A percentile compares a stretch with the other conserved stretches of the same genome.
These are phyloP conservation scores for Pocota personata DNA, from an alignment of 2,888 invertebrate genomes.

Conservation along the genomic window DNA sequence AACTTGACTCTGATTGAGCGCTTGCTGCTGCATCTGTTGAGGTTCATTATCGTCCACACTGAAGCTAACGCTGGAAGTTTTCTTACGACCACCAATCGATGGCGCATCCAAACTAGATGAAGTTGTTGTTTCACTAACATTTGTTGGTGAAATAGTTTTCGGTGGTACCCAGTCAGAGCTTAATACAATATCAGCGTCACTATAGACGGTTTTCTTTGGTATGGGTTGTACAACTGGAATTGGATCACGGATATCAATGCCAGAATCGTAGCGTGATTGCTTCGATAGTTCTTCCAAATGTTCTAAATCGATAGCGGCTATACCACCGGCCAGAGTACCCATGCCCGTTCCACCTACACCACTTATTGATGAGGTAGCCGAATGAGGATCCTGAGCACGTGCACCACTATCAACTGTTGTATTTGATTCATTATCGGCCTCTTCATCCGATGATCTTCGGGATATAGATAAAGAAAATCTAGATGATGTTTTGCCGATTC, in stretches of 20 bases:
- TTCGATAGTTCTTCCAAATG: constrained; percentile 87
- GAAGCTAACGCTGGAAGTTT: constrained; percentile 89
- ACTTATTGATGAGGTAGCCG: constrained; percentile 79
- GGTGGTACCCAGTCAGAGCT: constrained; percentile 95
- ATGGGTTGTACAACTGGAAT: constrained; percentile 87
- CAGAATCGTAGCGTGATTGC: constrained; percentile 94
- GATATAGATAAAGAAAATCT: constrained; percentile 82
- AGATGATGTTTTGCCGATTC: constrained; percentile 76
- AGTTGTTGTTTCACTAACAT: constrained; percentile 85
- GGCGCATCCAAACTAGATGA: constrained; percentile 79
- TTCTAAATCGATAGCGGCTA: constrained; percentile 81
- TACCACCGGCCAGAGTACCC: constrained; percentile 71
- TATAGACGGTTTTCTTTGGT: constrained; percentile 86
- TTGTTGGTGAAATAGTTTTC: constrained; percentile 89
- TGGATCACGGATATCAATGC: constrained; percentile 93
- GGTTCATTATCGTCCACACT: constrained; percentile 86
- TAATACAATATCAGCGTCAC: constrained; percentile 94
- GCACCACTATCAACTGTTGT: constrained; percentile 80
- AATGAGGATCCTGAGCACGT: constrained; percentile 79
- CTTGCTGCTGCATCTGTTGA: constrained; percentile 75
- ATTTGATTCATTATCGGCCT: constrained; percentile 82
- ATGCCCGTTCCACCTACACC: constrained; percentile 74
- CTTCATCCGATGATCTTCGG: constrained; percentile 83
- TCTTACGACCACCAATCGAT: constrained; percentile 84
- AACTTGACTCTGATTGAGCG: constrained; percentile 67